phyloP scores from a whole-genome alignment of 2,888 invertebrate species.

The Ceriagrion tenellum region DNA sequence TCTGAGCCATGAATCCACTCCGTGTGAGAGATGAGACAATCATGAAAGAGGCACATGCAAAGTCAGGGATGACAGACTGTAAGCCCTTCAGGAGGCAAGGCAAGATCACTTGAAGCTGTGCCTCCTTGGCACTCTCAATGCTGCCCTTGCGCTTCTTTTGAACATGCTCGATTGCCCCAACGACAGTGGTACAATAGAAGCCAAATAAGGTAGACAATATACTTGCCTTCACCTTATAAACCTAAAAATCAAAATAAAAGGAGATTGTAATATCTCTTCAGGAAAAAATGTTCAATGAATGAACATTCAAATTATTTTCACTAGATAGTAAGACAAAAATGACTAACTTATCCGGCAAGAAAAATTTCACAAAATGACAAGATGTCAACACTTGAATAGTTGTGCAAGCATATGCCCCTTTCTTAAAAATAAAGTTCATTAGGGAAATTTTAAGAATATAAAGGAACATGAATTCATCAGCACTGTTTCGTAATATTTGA shows the following conservation, averaged over 20 bases:
- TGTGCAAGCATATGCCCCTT: too few relatives aligned
- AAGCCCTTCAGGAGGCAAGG: conserved; percentile 87
- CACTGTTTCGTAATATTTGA: too few relatives aligned
- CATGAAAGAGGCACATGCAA: conserved; percentile 86
- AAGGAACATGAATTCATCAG: too few relatives aligned
- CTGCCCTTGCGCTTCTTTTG: conserved; percentile 78
- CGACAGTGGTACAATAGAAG: conserved; percentile 88
- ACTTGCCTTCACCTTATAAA: conserved; percentile 81
- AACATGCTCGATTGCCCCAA: conserved; percentile 84
- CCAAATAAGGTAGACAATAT: conserved; percentile 86
- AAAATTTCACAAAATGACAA: too few relatives aligned
- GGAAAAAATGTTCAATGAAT: not conserved
- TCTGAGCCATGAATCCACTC: conserved; percentile 82
- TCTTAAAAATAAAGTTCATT: too few relatives aligned
- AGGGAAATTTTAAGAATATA: too few relatives aligned
- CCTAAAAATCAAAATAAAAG: conserved; percentile 72
- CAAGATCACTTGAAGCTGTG: conserved; percentile 81
- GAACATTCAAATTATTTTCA: too few relatives aligned
- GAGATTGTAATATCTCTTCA: not conserved
- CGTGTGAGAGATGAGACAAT: conserved; percentile 85
- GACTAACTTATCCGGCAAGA: too few relatives aligned
- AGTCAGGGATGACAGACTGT: conserved; percentile 84
- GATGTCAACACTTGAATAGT: too few relatives aligned
- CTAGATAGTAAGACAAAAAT: too few relatives aligned
- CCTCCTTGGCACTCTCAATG: conserved; percentile 20